phyloP scores from a whole-genome alignment of 1,140 invertebrate genomes.

The Acromyrmex charruanus region DNA sequence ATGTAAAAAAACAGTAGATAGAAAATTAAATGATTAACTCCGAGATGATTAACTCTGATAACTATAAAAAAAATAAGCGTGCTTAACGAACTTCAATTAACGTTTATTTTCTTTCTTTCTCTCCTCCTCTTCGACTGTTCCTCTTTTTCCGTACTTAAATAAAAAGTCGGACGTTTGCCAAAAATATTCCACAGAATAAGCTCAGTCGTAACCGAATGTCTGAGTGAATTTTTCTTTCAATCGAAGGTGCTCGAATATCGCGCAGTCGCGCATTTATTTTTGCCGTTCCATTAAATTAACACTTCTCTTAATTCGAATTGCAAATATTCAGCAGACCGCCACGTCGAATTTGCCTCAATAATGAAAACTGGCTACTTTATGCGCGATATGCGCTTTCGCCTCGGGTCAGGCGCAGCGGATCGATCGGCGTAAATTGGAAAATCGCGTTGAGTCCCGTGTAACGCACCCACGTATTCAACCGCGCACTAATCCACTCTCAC shows the following conservation, averaged over 20 bases:
- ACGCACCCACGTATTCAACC: conserved; percentile 56
- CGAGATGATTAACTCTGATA: no score
- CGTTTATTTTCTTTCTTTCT: not conserved
- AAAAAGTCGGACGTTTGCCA: not conserved
- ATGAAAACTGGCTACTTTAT: conserved; percentile 62
- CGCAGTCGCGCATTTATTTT: conserved; percentile 40
- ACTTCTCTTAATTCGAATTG: conserved; percentile 29
- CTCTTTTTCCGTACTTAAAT: not conserved
- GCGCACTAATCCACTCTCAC: conserved; percentile 58
- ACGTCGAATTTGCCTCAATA: conserved; percentile 57
- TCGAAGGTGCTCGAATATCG: not conserved
- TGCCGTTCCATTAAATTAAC: conserved; percentile 52
- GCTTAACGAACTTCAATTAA: conserved; percentile 24
- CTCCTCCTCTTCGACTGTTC: not conserved
- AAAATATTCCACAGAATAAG: conserved; percentile 29
- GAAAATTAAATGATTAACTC: not conserved
- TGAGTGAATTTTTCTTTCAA: conserved; percentile 11
- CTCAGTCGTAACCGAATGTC: not conserved
- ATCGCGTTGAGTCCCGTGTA: conserved; percentile 53
- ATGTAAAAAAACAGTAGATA: not conserved
- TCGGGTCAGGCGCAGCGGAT: conserved; percentile 27
- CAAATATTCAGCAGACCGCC: conserved; percentile 51
- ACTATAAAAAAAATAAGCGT: not conserved
- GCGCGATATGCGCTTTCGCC: conserved; percentile 57
- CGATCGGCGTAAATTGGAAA: conserved; percentile 60